Percentiles rank a stretch among this genome's conserved stretches.
Evolutionary conservation across 2,797 vertebrate species (phyloP).

Genomic region (Karalla daura): DNA sequence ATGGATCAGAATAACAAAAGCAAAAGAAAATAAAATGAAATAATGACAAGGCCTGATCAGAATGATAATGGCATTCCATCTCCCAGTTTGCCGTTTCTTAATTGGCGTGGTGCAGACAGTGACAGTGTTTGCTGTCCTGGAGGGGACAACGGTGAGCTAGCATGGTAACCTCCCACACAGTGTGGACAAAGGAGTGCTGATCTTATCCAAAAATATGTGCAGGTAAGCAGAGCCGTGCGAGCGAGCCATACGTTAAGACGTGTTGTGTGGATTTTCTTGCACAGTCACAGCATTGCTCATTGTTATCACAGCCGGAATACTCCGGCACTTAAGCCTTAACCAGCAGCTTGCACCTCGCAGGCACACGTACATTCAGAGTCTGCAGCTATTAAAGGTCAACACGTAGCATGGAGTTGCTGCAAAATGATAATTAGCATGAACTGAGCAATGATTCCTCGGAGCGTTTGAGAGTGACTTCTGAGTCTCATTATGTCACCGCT

Average conservation of each 20-base stretch:
- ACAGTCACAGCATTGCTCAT: slow-evolving; percentile 63
- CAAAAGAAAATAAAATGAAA: neutral
- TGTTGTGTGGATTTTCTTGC: slow-evolving; percentile 60
- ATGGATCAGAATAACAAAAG: slow-evolving; percentile 21
- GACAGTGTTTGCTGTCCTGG: slow-evolving; percentile 1
- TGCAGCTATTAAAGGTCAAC: neutral
- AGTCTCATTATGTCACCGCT: no score
- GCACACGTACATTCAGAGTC: neutral
- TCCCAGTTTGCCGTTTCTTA: slow-evolving; percentile 12
- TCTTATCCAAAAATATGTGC: slow-evolving; percentile 75
- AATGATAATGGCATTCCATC: slow-evolving; percentile 24
- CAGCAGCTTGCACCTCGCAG: slow-evolving; percentile 15
- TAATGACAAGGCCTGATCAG: slow-evolving; percentile 27
- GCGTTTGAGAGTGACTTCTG: no score
- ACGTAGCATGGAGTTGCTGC: neutral
- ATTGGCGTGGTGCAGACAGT: slow-evolving; percentile 15
- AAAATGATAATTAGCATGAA: no score
- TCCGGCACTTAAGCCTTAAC: slow-evolving; percentile 3
- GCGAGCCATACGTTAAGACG: slow-evolving; percentile 68
- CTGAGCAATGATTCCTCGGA: no score
- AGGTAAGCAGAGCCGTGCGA: slow-evolving; percentile 71
- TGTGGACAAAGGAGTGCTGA: slow-evolving; percentile 74
- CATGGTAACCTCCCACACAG: slow-evolving; percentile 49
- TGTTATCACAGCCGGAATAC: slow-evolving; percentile 47
- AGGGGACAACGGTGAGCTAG: slow-evolving; percentile 17